Evolutionary conservation across 2,797 vertebrate species (phyloP), one percentile per base, ranked within the genome.

Genomic region (Chloroceryle amazona): DNA sequence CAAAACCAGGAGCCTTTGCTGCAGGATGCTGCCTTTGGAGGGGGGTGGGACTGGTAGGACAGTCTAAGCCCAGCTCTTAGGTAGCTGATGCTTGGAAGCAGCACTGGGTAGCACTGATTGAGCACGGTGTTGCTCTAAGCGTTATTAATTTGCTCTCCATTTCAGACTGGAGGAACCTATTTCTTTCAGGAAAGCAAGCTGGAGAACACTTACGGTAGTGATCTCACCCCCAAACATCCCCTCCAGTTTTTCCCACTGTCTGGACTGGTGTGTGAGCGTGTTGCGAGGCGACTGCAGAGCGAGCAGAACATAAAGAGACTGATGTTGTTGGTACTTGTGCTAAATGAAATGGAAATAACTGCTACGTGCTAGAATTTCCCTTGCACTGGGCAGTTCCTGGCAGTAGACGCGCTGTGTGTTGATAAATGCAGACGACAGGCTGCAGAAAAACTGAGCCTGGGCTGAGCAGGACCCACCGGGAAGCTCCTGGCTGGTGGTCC

Each of bases 401-500:
- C 7, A 16, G 3, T 11, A 5, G 1, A 1, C 1, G 3, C 0
- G 0, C 3, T 35, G 54, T 4, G 1, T 2, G 21, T 11, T 41
- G 49, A 16, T 21, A n/a, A 57, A 52, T 3, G 11, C 5, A 1
- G 6, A 5, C 3, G 51, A 11, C 10, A 9, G 35, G 35, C 49
- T 42, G 41, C n/a, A 26, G 44, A n/a, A 35, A 47, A 33, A 28
- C 13, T 0, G 1, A 20, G n/a, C 6, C 42, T 4, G 5, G 23
- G 25, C n/a, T 9, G 33, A 47, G 31, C 52, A 22, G 58, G 13
- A 4, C 29, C 42, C 4, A 3, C 21, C 29, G 35, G 51, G 62
- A 7, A 19, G 55, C n/a, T 44, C n/a, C 80, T 46, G 61, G 10
- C 33, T 11, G 39, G 22, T 0, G 2, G 25, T 31, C 21, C 25